Conservation (phyloP, 2,888 invertebrate species). For the Thereva unica region DNA sequence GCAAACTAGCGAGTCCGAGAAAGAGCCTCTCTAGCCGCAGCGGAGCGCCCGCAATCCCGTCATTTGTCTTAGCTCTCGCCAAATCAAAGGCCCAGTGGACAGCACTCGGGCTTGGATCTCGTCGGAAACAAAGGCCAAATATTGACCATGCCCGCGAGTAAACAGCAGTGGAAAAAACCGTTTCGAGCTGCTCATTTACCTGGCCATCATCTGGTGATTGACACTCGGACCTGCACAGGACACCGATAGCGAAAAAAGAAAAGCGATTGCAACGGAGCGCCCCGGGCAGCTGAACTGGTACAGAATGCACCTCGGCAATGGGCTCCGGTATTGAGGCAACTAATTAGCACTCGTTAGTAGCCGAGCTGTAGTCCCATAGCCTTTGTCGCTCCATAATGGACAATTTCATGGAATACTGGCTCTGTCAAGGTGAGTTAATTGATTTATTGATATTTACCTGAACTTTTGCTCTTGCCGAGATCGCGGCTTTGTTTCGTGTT, state of each 20-base stretch:
- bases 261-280: not conserved
- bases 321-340: conserved; percentile 33
- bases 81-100: conserved; percentile 26
- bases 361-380: conserved; percentile 28
- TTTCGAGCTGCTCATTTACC: conserved; percentile 25
- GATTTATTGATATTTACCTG: conserved; percentile 57
- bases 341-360: conserved; percentile 45
- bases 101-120: conserved; percentile 12
- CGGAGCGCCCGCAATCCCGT: not conserved
- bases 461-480: conserved; percentile 23
- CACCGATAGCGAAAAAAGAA: conserved; percentile 5
- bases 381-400: conserved; percentile 46
- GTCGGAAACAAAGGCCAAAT: conserved; percentile 26
- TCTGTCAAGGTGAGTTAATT: conserved; percentile 50
- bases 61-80: conserved; percentile 26
- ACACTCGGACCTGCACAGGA: not conserved
- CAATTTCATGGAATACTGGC: conserved; percentile 47
- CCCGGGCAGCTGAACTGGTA: conserved; percentile 6
- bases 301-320: conserved; percentile 7
- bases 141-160: conserved; percentile 3
- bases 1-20: conserved; percentile 26
- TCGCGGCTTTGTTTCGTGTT: conserved; percentile 20
- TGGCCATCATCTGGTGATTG: conserved; percentile 3
- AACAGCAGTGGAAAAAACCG: conserved; percentile 14
- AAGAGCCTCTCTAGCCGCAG: conserved; percentile 26